phyloP scores from a whole-genome alignment of 2,888 invertebrate genomes.

The Oxytorus armatus region DNA sequence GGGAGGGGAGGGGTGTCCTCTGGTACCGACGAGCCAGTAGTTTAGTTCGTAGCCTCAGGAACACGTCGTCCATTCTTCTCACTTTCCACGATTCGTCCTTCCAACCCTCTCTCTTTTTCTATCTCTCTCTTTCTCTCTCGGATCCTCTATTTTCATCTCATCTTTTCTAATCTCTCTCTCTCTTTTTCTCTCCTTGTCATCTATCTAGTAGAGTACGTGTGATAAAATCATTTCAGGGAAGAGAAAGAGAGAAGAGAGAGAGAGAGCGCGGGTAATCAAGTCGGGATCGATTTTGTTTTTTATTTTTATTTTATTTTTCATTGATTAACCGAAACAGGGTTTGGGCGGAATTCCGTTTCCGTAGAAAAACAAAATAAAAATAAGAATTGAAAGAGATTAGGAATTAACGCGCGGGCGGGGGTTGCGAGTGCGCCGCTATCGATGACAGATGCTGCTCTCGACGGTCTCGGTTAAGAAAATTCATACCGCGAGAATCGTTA shows the following conservation, averaged over 20 bases:
- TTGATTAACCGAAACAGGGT: neutral
- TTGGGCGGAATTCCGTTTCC: neutral
- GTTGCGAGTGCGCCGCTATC: constrained; percentile 39
- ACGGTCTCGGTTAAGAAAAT: too few species aligned
- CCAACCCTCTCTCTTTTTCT: constrained; percentile 45
- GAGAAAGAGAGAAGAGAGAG: too few species aligned
- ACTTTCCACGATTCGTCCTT: constrained; percentile 62
- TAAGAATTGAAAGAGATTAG: neutral
- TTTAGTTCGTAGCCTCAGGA: constrained; percentile 78
- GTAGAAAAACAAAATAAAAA: constrained; percentile 23
- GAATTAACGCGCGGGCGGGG: too few species aligned
- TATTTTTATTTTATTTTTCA: neutral
- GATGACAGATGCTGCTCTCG: constrained; percentile 14
- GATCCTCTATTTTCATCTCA: constrained; percentile 13
- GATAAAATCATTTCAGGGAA: too few species aligned
- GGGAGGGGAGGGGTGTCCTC: constrained; percentile 60
- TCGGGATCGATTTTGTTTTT: constrained; percentile 19
- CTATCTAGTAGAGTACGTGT: constrained; percentile 30
- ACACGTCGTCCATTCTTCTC: constrained; percentile 71
- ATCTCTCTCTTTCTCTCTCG: constrained; percentile 17
- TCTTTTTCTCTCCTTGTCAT: constrained; percentile 6
- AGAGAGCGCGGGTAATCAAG: constrained; percentile 6
- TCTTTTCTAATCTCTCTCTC: constrained; percentile 22
- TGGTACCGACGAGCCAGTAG: constrained; percentile 74
- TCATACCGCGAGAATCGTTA: neutral